Base-by-base conservation (phyloP, 92 coral and sea anemone genomes). In the Porites rus region DNA sequence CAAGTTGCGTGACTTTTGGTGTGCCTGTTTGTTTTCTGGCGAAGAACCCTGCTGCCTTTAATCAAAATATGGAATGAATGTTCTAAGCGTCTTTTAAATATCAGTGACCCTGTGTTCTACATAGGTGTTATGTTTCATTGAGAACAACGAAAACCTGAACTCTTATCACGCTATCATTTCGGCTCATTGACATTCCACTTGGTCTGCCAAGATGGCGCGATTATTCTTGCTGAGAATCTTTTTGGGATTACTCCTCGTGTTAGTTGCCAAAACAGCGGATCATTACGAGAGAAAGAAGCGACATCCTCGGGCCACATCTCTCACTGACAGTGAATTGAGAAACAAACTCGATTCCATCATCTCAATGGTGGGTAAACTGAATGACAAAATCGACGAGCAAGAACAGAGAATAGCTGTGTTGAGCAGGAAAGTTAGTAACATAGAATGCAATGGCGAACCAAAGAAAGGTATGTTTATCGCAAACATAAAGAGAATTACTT, bases 341-440 rank as follows among this genome's bases (percentile, higher is more conserved):
- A 65, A 64, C 43, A 79, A 65, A 22, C 83, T 79, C 60, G 73
- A 65, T 51, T 64, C 83, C 21, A 65, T 79, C 63, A 38, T 79
- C 1, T 64, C 83, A 52, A 43, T 64, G 72, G 73, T 79, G 31
- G 74, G 72, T 4, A 24, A 43, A 43, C 13, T 79, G 31, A 79
- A 66, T 46, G 59, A 21, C 62, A 79, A 79, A 21, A 79, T 79
- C 64, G 83, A 79, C 50, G 24, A 69, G 12, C 83, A 79, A 46
- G 74, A 79, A 53, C 74, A 24, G 22, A 66, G 83, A 10, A 64
- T 79, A 60, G 72, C 83, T 10, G 83, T 65, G 25, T 79, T 79
- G 61, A 79, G 74, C 62, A 65, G 83, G 28, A 66, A 79, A 20
- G 73, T 79, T 9, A 52, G 73, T 21, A 17, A 79, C 59, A 65